Percentiles rank a stretch among this genome's conserved stretches.
Conservation (phyloP, 1,140 invertebrate genomes). For the Cryptotermes secundus region DNA sequence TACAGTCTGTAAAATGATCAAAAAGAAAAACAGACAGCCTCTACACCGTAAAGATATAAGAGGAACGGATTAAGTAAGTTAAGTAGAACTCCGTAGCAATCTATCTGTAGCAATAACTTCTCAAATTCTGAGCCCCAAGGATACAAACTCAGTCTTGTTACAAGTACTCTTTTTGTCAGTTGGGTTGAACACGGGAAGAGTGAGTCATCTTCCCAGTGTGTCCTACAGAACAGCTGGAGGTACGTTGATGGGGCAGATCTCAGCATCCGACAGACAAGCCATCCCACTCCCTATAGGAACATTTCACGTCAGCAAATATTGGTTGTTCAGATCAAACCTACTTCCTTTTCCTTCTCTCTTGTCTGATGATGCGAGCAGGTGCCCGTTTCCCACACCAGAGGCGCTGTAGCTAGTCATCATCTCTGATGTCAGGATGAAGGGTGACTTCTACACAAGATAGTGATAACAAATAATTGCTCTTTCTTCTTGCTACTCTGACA, state of each 20-base stretch:
- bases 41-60: no score
- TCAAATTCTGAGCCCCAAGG: no score
- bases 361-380: conserved; percentile 9
- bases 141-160: no score
- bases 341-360: background rate
- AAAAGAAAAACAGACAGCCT: no score
- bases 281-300: background rate
- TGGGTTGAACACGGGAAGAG: background rate
- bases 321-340: conserved; percentile 14
- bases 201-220: background rate
- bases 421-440: background rate
- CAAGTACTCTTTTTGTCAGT: background rate
- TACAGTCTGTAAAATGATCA: no score
- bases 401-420: conserved; percentile 1
- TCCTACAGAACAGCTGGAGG: background rate
- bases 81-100: no score
- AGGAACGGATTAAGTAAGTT: no score
- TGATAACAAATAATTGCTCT: conserved; percentile 10
- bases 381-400: conserved; percentile 1
- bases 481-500: background rate
- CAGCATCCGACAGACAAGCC: background rate
- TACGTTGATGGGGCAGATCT: background rate
- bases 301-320: conserved; percentile 19
- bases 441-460: conserved; percentile 12
- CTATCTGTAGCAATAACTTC: no score